Percentiles rank a stretch among this genome's conserved stretches.
Conservation (phyloP, 37 sponge, comb jelly and placozoan species). For the Geodia barretti region DNA sequence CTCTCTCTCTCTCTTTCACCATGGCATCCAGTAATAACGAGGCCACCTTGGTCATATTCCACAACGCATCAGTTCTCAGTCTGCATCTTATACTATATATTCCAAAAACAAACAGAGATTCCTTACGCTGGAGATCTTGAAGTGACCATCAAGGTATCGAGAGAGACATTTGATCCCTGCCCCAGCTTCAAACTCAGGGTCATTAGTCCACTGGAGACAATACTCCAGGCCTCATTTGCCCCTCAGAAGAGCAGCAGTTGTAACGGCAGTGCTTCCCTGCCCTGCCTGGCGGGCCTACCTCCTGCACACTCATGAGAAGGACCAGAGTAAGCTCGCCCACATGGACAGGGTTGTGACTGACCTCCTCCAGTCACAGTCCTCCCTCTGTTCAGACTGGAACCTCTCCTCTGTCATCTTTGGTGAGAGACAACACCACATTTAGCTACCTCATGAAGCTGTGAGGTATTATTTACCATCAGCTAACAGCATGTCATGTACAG, state of each 20-base stretch:
- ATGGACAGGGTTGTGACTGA: conserved; percentile 8
- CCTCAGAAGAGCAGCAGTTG: background rate
- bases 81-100: no score
- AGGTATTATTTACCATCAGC: no score
- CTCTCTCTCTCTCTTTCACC: no score
- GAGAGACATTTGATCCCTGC: conserved; percentile 10
- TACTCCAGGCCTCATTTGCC: background rate
- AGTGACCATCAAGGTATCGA: conserved; percentile 5
- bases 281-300: conserved; percentile 36
- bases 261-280: conserved; percentile 21
- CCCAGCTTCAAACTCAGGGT: conserved; percentile 37
- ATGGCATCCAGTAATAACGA: no score
- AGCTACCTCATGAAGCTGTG: background rate
- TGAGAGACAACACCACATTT: background rate
- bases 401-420: conserved; percentile 42
- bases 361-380: conserved; percentile 5
- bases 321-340: background rate
- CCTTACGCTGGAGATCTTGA: conserved; percentile 29
- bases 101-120: conserved; percentile 25
- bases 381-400: conserved; percentile 7
- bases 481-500: no score
- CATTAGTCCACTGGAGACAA: conserved; percentile 35
- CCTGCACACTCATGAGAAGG: conserved; percentile 12
- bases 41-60: no score
- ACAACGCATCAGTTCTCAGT: no score